These are phyloP conservation scores for Hybognathus amarus DNA, from an alignment of 2,797 vertebrate species.

Conservation along the genomic window DNA sequence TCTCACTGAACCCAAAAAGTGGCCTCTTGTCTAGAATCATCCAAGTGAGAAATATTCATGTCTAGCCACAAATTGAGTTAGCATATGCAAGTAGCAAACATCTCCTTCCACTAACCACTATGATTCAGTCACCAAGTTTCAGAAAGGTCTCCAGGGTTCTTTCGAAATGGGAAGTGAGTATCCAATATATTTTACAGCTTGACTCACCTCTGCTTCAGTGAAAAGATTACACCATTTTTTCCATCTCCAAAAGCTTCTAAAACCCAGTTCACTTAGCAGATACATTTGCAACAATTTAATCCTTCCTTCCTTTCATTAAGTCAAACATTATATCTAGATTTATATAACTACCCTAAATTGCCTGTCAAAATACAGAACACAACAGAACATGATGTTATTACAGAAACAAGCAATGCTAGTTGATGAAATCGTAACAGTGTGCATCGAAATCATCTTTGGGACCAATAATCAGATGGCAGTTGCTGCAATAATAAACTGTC, in stretches of 20 bases:
- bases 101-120: slow-evolving; percentile 61
- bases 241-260: slow-evolving; percentile 46
- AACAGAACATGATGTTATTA: slow-evolving; percentile 24
- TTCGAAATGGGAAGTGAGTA: slow-evolving; percentile 38
- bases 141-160: slow-evolving; percentile 43
- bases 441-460: background rate
- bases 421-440: slow-evolving; percentile 40
- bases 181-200: slow-evolving; percentile 53
- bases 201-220: slow-evolving; percentile 39
- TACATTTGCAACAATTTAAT: slow-evolving; percentile 24
- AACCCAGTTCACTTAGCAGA: slow-evolving; percentile 50
- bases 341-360: slow-evolving; percentile 11
- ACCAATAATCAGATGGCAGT: slow-evolving; percentile 19
- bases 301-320: slow-evolving; percentile 10
- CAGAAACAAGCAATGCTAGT: slow-evolving; percentile 45
- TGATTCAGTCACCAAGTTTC: slow-evolving; percentile 51
- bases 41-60: slow-evolving; percentile 23
- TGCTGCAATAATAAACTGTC: slow-evolving; percentile 27
- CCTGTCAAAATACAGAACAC: slow-evolving; percentile 52
- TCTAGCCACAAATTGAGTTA: slow-evolving; percentile 63
- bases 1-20: slow-evolving; percentile 21
- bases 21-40: slow-evolving; percentile 39
- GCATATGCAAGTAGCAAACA: slow-evolving; percentile 70
- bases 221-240: slow-evolving; percentile 2
- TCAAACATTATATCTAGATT: slow-evolving; percentile 18